These are phyloP conservation scores for Xestoiulus laeticollis DNA, from an alignment of 2,888 invertebrate species.

Conservation along the genomic window DNA sequence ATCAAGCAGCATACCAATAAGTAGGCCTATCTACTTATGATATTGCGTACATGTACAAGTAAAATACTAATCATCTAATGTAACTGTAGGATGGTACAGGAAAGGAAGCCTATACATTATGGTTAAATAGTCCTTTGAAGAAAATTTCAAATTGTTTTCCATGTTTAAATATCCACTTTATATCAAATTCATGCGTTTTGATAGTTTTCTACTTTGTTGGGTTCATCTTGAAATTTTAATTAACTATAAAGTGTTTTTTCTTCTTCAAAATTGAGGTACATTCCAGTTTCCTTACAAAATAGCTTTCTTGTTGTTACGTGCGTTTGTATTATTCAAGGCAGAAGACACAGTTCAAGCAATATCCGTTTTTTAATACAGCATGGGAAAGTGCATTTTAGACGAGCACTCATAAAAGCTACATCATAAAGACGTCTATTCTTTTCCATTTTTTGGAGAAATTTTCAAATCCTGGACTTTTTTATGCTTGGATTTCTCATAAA, in stretches of 20 bases:
- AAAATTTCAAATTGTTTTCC: too few relatives aligned
- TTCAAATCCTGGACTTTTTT: not conserved
- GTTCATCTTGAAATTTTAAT: not conserved
- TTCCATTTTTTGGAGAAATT: not conserved
- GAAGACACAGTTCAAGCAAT: not conserved
- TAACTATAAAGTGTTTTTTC: not conserved
- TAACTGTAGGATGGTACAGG: too few relatives aligned
- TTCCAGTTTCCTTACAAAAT: not conserved
- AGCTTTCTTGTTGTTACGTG: not conserved
- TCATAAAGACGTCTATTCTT: not conserved
- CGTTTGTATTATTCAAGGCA: not conserved
- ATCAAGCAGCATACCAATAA: too few relatives aligned
- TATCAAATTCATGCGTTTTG: too few relatives aligned
- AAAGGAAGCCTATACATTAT: too few relatives aligned
- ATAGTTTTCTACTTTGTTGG: not conserved
- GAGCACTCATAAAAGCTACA: not conserved
- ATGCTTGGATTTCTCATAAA: not conserved
- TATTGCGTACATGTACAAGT: too few relatives aligned
- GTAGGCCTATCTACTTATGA: too few relatives aligned
- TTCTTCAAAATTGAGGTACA: not conserved
- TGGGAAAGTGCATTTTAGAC: not conserved
- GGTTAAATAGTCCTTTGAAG: too few relatives aligned
- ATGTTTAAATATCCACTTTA: too few relatives aligned
- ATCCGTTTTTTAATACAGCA: slow-evolving; percentile 26
- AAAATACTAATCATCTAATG: too few relatives aligned